Evolutionary conservation across 2,888 invertebrate genomes (phyloP), one percentile per base, ranked within the genome.

Genomic region (Xanthia togata): DNA sequence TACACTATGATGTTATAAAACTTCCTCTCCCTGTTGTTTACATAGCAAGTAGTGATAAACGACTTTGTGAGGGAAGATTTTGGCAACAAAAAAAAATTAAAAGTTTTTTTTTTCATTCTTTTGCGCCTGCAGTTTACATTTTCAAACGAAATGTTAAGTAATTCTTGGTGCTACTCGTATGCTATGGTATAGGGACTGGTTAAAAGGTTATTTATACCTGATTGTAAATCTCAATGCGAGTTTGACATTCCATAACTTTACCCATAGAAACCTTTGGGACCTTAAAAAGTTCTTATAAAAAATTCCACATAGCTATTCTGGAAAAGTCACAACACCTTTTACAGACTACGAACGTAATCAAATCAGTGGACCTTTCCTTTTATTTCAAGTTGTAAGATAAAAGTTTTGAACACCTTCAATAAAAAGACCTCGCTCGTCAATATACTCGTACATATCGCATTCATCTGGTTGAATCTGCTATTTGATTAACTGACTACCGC

Each of bases 331-430:
- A 50, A 59, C 41, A 35, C 17, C 41, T 59, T 79, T 70, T 20
- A n/a, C 12, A 35, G 20, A 20, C 38, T 9, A 23, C 53, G 67
- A 12, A 4, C 14, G 60, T 72, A 63, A 80, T 72, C 62, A 47
- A 73, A 80, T 62, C 53, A 77, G 11, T 44, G 53, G 14, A 38
- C 47, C 55, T 73, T 77, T 62, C 20, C 62, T 80, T 77, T 62
- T 11, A 80, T 80, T 80, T 72, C 9, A 69, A 60, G 23, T 59
- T 26, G 20, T 12, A 60, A 53, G 55, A 77, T 78, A 11, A 38
- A 62, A n/a, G 17, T 67, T 26, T 44, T 44, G 6, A 20, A 41
- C 44, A 38, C 53, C 41, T 69, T 41, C 50, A 6, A 31, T 47
- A 50, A 50, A 65, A 59, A 50, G 14, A 17, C 12, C 9, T 41